Evolutionary conservation across 2,888 invertebrate genomes (phyloP).

Genomic region (Aporophyla nigra): DNA sequence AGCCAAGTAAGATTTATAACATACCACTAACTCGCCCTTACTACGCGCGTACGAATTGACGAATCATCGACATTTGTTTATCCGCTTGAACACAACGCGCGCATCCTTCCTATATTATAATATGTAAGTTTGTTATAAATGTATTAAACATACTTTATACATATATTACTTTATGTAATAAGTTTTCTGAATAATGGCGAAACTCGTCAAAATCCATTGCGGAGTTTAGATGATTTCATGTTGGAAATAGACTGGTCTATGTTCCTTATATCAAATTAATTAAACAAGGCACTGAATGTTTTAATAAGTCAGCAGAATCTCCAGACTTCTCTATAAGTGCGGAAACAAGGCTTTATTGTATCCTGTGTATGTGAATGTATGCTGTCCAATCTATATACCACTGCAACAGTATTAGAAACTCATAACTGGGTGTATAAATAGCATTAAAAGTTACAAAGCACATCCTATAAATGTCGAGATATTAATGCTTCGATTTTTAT

Average conservation of each 20-base stretch:
- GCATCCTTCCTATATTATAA: too few species aligned
- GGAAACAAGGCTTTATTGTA: too few species aligned
- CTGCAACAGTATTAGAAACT: neutral
- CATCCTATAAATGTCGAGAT: slow-evolving; percentile 73
- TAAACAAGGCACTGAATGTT: neutral
- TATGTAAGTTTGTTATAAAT: neutral
- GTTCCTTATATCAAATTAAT: neutral
- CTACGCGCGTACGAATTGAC: neutral
- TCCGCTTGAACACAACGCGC: too few species aligned
- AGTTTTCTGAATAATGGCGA: neutral
- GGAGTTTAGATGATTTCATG: neutral
- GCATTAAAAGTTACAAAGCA: slow-evolving; percentile 67
- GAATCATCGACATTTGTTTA: neutral
- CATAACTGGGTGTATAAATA: neutral
- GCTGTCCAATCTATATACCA: neutral
- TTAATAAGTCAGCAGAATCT: neutral
- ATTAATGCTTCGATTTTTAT: slow-evolving; percentile 66
- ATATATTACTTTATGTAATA: neutral
- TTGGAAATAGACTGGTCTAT: neutral
- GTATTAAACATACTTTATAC: neutral
- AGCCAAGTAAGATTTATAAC: slow-evolving; percentile 91
- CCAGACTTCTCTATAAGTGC: too few species aligned
- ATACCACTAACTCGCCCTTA: neutral
- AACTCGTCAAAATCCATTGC: neutral
- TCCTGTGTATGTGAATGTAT: too few species aligned